Conservation (phyloP, 2,888 invertebrate species). For the Acronicta psi region DNA sequence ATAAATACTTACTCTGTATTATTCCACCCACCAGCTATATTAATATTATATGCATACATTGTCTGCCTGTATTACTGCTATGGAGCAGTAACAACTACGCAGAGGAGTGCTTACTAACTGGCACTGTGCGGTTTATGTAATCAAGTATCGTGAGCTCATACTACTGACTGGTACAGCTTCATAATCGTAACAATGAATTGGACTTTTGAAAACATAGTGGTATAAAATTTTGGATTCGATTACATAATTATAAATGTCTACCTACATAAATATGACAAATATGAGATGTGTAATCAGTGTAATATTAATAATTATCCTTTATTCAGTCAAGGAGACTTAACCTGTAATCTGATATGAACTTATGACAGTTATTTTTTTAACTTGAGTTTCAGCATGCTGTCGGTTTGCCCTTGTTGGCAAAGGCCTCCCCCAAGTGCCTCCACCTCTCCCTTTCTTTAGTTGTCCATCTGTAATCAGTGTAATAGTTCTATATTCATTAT, state of each 20-base stretch:
- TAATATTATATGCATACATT: slow-evolving; percentile 22
- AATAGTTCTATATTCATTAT: slow-evolving; percentile 1
- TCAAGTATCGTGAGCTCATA: slow-evolving; percentile 19
- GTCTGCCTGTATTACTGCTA: slow-evolving; percentile 14
- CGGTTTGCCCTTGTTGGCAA: too few species aligned
- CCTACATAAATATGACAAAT: too few species aligned
- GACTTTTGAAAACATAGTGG: not conserved
- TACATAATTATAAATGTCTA: not conserved
- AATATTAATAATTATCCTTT: too few species aligned
- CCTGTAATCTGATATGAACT: too few species aligned
- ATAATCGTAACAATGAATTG: slow-evolving; percentile 3
- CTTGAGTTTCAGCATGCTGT: too few species aligned
- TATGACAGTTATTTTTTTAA: too few species aligned
- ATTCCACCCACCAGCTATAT: not conserved
- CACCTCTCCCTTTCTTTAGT: too few species aligned
- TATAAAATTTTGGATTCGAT: not conserved
- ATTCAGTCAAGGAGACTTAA: too few species aligned
- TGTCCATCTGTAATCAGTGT: not conserved
- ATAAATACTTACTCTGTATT: slow-evolving; percentile 18
- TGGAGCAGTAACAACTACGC: slow-evolving; percentile 10
- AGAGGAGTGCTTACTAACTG: slow-evolving; percentile 15
- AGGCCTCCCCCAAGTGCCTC: too few species aligned
- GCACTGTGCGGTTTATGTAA: slow-evolving; percentile 19
- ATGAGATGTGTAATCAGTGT: not conserved
- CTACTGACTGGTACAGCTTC: not conserved